A percentile compares a stretch with the other conserved stretches of the same genome.
Conservation (phyloP, 1,140 invertebrate genomes). For the Drosophila parvula region DNA sequence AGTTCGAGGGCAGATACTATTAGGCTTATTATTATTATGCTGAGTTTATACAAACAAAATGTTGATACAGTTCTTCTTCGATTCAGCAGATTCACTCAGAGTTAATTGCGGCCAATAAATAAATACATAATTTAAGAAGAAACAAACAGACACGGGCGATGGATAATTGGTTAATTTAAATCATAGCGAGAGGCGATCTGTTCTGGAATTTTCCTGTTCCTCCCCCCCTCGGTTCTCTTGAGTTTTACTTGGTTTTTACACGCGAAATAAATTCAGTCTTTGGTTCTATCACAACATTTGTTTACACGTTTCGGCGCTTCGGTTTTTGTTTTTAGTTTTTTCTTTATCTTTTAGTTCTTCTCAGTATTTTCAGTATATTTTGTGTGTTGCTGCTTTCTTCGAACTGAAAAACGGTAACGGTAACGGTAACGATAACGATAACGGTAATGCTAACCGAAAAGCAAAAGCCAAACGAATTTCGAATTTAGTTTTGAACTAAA, state of each 20-base stretch:
- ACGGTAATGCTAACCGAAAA: conserved; percentile 66
- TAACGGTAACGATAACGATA: conserved; percentile 54
- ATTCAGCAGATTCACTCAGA: conserved; percentile 43
- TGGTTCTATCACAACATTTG: conserved; percentile 84
- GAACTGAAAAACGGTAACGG: conserved; percentile 56
- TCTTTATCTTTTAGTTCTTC: conserved; percentile 16
- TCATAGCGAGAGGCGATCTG: conserved; percentile 64
- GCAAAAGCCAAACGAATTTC: conserved; percentile 72
- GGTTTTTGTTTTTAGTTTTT: conserved; percentile 39
- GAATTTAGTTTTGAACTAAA: conserved; percentile 80
- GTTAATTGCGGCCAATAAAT: conserved; percentile 64
- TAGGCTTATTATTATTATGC: conserved; percentile 26
- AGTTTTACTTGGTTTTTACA: conserved; percentile 63
- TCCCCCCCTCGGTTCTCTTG: conserved; percentile 18
- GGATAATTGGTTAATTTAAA: conserved; percentile 52
- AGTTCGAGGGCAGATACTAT: conserved; percentile 29
- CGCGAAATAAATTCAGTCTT: conserved; percentile 84
- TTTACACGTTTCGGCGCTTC: conserved; percentile 82
- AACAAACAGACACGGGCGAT: conserved; percentile 27
- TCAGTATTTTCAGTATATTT: conserved; percentile 24
- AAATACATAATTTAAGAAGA: conserved; percentile 59
- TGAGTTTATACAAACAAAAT: conserved; percentile 53
- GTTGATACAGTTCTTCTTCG: conserved; percentile 26
- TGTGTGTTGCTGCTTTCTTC: conserved; percentile 30
- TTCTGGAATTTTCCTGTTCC: conserved; percentile 22